Conservation (phyloP, 2,113 vertebrate species). For the Muscicapa adusta region DNA sequence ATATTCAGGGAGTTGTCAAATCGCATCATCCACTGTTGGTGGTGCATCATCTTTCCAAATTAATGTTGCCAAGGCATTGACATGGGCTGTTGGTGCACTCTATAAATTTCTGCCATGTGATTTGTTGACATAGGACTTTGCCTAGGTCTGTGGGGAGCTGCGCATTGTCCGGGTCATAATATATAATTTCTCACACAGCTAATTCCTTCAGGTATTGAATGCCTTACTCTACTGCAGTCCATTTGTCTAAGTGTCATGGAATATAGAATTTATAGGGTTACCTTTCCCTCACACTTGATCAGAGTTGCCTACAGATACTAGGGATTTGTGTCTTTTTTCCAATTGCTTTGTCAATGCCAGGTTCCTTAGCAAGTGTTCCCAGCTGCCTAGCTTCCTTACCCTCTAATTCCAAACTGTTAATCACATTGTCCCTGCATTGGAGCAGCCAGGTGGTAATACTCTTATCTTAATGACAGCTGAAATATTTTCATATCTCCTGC, state of each 20-base stretch:
- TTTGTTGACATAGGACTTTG: no score
- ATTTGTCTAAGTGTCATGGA: background rate
- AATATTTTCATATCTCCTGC: no score
- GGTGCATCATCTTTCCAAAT: background rate
- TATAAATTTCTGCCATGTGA: no score
- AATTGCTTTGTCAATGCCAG: background rate
- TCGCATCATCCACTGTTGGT: background rate
- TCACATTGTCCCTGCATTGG: no score
- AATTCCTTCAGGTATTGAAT: background rate
- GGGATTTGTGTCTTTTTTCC: background rate
- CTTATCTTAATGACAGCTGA: no score
- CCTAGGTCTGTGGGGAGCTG: no score
- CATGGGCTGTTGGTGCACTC: background rate
- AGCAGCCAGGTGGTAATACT: no score
- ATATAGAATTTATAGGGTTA: background rate
- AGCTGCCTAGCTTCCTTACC: background rate
- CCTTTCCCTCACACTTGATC: background rate
- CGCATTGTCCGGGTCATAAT: no score
- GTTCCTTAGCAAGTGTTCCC: background rate
- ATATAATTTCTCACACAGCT: background rate
- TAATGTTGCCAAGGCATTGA: background rate
- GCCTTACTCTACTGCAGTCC: background rate
- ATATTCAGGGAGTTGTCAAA: background rate
- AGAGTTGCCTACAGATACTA: background rate
- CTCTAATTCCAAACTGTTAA: no score